Evolutionary conservation across 2,888 invertebrate genomes (phyloP).

Genomic region (Loripinus fragilis): DNA sequence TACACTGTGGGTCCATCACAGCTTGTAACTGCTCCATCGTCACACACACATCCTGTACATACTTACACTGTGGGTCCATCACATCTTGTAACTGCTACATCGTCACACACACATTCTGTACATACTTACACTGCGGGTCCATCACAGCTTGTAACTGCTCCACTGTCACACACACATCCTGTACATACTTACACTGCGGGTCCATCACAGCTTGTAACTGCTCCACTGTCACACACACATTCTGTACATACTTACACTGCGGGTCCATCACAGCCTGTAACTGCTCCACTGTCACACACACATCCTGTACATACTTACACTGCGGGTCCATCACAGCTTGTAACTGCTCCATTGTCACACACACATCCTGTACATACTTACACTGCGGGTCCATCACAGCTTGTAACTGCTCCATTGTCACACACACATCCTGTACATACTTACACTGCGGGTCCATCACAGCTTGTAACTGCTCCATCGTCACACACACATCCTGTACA

Average conservation of each 20-base stretch:
- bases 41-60: no score
- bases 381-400: slow-evolving; percentile 33
- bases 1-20: slow-evolving; percentile 39
- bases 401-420: background rate
- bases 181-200: slow-evolving; percentile 40
- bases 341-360: background rate
- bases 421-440: no score
- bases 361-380: no score
- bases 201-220: slow-evolving; percentile 24
- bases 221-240: no score
- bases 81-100: slow-evolving; percentile 10
- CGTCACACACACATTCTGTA: no score
- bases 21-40: background rate
- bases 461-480: slow-evolving; percentile 3
- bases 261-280: slow-evolving; percentile 25
- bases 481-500: no score
- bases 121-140: slow-evolving; percentile 41
- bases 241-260: slow-evolving; percentile 46
- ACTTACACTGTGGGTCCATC: slow-evolving; percentile 39
- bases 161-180: no score
- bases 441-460: slow-evolving; percentile 36
- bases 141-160: slow-evolving; percentile 14
- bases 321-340: slow-evolving; percentile 23
- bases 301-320: no score
- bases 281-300: no score